Base-by-base conservation (phyloP, 2,888 invertebrate species). In the Dichetophora obliterata region DNA sequence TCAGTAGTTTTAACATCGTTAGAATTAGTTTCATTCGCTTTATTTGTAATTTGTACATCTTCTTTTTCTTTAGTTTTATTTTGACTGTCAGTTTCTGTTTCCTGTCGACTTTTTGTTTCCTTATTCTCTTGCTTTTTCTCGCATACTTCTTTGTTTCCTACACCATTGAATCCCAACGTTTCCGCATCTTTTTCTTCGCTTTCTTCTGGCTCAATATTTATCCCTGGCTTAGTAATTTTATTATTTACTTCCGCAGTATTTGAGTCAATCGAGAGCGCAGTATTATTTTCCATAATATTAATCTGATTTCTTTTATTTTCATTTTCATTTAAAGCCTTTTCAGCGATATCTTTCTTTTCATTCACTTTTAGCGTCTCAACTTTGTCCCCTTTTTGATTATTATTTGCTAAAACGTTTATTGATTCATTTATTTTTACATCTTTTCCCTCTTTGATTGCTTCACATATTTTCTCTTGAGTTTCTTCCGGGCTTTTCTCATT, bases 121-220 rank as follows among this genome's bases (percentile, higher is more conserved):
- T 48, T 50, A 3, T 27, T 63, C 27, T 34, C 34, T 63, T 34
- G 3, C 4, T 43, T 19, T n/a, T 57, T 70, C 52, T 0, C 1
- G 16, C 11, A 5, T 27, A 57, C 16, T 16, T 76, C 24, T 5
- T 27, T 16, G 59, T 27, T 59, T 6, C 71, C 59, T 34, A 61
- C 61, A 0, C 74, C 74, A 37, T 78, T 75, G 5, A 65, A 52
- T 57, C 70, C 19, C 16, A 1, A 19, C 37, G 52, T n/a, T 24
- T 78, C 50, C n/a, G 22, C 43, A 3, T 63, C 75, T 27, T 34
- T 27, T 52, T 16, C 2, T 11, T 19, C 27, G 0, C 24, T 31
- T 5, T 16, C 22, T 48, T 34, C 31, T 31, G 48, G 0, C 22
- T 37, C 37, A 34, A n/a, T 31, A 31, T 31, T 31, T 31, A 5